A percentile compares a stretch with the other conserved stretches of the same genome.
phyloP scores from a whole-genome alignment of 2,888 invertebrate genomes.

The Oscheius sp. region DNA sequence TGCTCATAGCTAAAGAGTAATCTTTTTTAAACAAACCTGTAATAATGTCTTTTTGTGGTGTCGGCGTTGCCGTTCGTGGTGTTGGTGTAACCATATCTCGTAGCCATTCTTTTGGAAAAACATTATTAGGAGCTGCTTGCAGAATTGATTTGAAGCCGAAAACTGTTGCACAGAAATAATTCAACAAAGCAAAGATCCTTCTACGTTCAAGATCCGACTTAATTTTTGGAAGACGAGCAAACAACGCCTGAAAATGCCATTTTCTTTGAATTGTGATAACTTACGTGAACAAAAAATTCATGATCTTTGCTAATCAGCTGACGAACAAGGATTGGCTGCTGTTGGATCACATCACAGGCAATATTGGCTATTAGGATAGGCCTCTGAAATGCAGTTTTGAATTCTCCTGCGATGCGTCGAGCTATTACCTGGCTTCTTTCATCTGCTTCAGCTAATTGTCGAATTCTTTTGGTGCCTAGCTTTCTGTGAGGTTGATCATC shows the following conservation, averaged over 20 bases:
- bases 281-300: neutral
- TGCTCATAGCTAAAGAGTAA: too few species aligned
- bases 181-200: conserved; percentile 23
- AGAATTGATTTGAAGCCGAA: conserved; percentile 18
- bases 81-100: conserved; percentile 10
- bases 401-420: too few species aligned
- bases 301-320: neutral
- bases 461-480: neutral
- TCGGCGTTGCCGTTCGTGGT: conserved; percentile 2
- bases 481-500: neutral
- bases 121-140: neutral
- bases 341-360: conserved; percentile 42
- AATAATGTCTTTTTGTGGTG: neutral
- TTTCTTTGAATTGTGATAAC: neutral
- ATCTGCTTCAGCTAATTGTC: neutral
- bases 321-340: conserved; percentile 24
- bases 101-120: conserved; percentile 14
- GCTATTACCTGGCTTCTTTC: too few species aligned
- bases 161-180: conserved; percentile 42
- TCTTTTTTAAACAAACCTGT: conserved; percentile 5
- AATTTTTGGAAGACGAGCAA: neutral
- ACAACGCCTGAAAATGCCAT: neutral
- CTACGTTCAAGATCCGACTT: conserved; percentile 1
- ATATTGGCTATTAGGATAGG: conserved; percentile 42
- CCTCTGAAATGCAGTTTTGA: too few species aligned